Conservation (phyloP, 2,113 vertebrate species). For the Tenrec ecaudatus region DNA sequence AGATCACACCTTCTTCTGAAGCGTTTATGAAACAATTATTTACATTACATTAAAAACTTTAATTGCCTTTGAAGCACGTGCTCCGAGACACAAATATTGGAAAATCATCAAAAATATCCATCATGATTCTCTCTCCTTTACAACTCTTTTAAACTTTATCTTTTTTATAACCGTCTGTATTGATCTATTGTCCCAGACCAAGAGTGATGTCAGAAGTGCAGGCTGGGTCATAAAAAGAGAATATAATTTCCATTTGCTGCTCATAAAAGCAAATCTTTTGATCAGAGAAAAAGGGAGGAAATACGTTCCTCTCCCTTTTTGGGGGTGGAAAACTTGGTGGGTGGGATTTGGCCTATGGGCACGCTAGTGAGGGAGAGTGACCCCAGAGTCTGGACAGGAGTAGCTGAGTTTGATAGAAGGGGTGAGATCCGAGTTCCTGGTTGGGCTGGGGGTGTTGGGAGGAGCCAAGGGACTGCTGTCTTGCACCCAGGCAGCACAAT, state of each 20-base stretch:
- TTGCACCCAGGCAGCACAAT: neutral
- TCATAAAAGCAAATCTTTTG: slow-evolving; percentile 75
- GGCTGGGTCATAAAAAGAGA: slow-evolving; percentile 77
- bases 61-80: slow-evolving; percentile 79
- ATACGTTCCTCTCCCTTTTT: neutral
- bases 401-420: neutral
- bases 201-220: slow-evolving; percentile 80
- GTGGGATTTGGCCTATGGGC: neutral
- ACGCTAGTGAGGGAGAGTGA: neutral
- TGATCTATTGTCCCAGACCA: slow-evolving; percentile 80
- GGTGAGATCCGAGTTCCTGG: neutral
- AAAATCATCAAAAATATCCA: slow-evolving; percentile 84
- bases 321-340: neutral
- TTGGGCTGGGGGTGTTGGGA: neutral
- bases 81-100: slow-evolving; percentile 76
- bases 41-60: slow-evolving; percentile 84
- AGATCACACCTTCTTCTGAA: slow-evolving; percentile 75
- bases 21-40: slow-evolving; percentile 82
- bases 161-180: slow-evolving; percentile 79
- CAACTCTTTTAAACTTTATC: slow-evolving; percentile 83
- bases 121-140: slow-evolving; percentile 76
- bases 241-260: slow-evolving; percentile 78
- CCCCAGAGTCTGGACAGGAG: neutral
- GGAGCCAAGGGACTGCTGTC: neutral
- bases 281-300: neutral